These are phyloP conservation scores for Apodemia duryi DNA, from an alignment of 2,888 invertebrate species.

Conservation along the genomic window DNA sequence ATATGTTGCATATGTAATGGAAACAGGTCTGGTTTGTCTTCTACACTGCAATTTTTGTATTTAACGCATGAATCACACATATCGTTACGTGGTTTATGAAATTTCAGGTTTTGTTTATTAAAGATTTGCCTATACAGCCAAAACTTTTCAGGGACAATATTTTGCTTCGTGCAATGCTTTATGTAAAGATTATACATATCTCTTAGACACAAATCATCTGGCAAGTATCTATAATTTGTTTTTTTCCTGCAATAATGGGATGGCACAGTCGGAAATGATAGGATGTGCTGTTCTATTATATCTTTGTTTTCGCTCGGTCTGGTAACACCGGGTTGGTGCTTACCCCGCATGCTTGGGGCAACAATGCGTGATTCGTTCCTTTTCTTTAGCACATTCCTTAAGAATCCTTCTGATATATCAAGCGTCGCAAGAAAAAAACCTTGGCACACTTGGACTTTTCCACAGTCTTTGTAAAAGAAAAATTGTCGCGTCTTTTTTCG, in stretches of 20 bases:
- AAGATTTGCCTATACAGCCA: conserved; percentile 4
- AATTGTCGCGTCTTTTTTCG: conserved; percentile 4
- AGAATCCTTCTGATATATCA: conserved; percentile 4
- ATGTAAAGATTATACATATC: conserved; percentile 4
- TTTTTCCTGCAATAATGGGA: conserved; percentile 2
- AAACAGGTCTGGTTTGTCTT: conserved; percentile 4
- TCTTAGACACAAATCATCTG: conserved; percentile 4
- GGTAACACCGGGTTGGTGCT: conserved; percentile 2
- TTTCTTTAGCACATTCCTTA: conserved; percentile 4
- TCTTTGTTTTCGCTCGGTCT: conserved; percentile 4
- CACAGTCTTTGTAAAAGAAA: conserved; percentile 1
- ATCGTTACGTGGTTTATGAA: conserved; percentile 4
- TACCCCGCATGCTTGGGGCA: conserved; percentile 4
- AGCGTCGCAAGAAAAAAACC: conserved; percentile 2
- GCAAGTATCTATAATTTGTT: conserved; percentile 2
- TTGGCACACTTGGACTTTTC: conserved; percentile 2
- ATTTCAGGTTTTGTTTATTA: conserved; percentile 4
- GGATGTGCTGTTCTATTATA: background rate
- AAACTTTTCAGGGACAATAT: conserved; percentile 4
- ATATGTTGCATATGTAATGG: conserved; percentile 4
- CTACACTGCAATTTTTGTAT: conserved; percentile 4
- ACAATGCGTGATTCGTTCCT: conserved; percentile 2
- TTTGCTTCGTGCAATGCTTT: conserved; percentile 1
- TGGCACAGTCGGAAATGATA: conserved; percentile 4
- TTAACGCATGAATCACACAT: conserved; percentile 4